These are phyloP conservation scores for Drosophila ficusphila DNA, from an alignment of 1,140 invertebrate species.

Conservation along the genomic window DNA sequence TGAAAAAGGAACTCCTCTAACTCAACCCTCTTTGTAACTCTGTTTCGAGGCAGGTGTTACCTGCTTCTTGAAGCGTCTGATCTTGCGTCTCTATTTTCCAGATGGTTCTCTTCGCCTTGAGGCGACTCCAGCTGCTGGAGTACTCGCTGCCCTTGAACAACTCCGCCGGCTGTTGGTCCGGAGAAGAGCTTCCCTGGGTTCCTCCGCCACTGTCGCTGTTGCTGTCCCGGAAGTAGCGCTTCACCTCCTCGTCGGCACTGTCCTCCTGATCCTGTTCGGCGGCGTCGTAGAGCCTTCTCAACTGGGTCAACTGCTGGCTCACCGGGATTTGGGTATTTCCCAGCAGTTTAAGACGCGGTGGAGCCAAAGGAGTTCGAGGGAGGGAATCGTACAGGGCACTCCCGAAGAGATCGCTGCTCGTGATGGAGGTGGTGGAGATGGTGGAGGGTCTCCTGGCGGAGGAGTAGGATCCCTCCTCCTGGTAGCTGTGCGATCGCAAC, in stretches of 20 bases:
- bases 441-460: constrained; percentile 51
- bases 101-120: constrained; percentile 79
- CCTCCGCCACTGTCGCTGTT: constrained; percentile 76
- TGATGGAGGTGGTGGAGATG: constrained; percentile 69
- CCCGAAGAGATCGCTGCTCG: constrained; percentile 70
- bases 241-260: constrained; percentile 82
- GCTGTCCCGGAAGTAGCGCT: constrained; percentile 69
- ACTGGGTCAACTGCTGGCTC: constrained; percentile 75
- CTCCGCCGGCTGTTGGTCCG: constrained; percentile 53
- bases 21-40: constrained; percentile 10
- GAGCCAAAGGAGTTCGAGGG: constrained; percentile 61
- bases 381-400: constrained; percentile 59
- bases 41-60: constrained; percentile 43
- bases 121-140: constrained; percentile 82
- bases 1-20: constrained; percentile 62
- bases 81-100: constrained; percentile 77
- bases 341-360: constrained; percentile 69
- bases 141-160: constrained; percentile 60
- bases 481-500: constrained; percentile 76
- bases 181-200: constrained; percentile 70
- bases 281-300: constrained; percentile 75
- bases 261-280: constrained; percentile 64
- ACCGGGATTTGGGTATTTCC: constrained; percentile 72
- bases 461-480: constrained; percentile 51
- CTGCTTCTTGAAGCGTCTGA: constrained; percentile 64